Base-by-base conservation (phyloP, 2,113 vertebrate genomes). In the Alethe diademata region DNA sequence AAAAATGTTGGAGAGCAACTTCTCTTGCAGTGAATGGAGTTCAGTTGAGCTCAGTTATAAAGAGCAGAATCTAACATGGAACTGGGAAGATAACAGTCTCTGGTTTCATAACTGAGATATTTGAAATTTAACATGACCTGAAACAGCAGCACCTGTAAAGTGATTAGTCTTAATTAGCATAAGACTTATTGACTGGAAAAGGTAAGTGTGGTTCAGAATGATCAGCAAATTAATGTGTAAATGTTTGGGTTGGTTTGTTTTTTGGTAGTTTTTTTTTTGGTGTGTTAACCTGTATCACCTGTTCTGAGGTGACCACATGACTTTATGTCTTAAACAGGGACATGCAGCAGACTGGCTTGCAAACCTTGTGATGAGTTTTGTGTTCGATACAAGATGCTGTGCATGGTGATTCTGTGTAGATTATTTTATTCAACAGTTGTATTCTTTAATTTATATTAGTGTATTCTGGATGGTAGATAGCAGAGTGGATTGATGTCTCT, bases 1-100 rank as follows among this genome's bases (percentile, higher is more conserved):
- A 89, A 50, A 93, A 92, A 85, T 88, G 90, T 87, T 82, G 78
- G 74, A 93, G 84, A 57, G 66, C 57, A 40, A 14, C 81, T 87
- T 40, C 26, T n/a, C 20, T 64, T 62, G 29, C 16, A 20, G 36
- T 53, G 60, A 58, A 12, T 22, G 4, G 5, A 8, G 6, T 47
- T 89, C 16, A 9, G 14, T 47, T 65, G 22, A 20, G 9, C 35
- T 88, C 33, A 23, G 8, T 72, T 87, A 8, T 8, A 56, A 75
- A 45, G 29, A 58, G 47, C 26, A 69, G 50, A 72, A 62, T 40
- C 48, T 76, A 71, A 40, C 40, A 7, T 33, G 51, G 64, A 31
- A 13, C 8, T 73, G 54, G 47, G 58, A 36, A 81, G 69, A 38
- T 42, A 62, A 57, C 48, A 69, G 43, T 54, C 57, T 19, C 18